Evolutionary conservation across 2,113 vertebrate species (phyloP), one percentile per base, ranked within the genome.

Genomic region (Taxidea taxus): DNA sequence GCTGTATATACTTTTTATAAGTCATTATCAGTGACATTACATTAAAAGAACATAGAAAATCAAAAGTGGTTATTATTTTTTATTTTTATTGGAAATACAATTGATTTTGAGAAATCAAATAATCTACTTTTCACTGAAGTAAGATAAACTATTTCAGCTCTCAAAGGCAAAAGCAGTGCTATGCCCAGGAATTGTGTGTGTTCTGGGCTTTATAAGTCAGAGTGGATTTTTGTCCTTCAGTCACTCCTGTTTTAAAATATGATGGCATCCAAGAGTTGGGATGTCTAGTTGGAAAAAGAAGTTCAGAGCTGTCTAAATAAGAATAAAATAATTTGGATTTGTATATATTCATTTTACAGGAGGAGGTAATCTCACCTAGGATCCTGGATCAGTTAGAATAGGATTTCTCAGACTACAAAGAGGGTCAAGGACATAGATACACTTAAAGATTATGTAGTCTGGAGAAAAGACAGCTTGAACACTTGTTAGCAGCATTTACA

Each of bases 41-140:
- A 16, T 47, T 37, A 15, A 49, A 83, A 80, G 39, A 90, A 72
- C 4, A 49, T 72, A 29, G 39, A 39, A 83, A 91, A 81, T 34
- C 42, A 77, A 49, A 91, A n/a, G 11, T 56, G 20, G 14, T 82
- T 92, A 49, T 68, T 64, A 27, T 18, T 64, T 51, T 85, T 42
- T 42, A 20, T 44, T 93, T 60, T 81, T 85, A 25, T 64, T 70
- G 20, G 4, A 81, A 56, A 20, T 93, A 51, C 7, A 88, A 23
- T 44, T 92, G 72, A 86, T 77, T 94, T 89, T 86, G 77, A 93
- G 49, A 91, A 75, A 82, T 56, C n/a, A 90, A 81, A n/a, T 31
- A 85, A 7, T 84, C 21, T 60, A 54, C 58, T 54, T 85, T 83
- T 78, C 64, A 66, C 20, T 78, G 16, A 78, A 58, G 27, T 56